A percentile compares a stretch with the other conserved stretches of the same genome.
These are phyloP conservation scores for Aplodontia rufa DNA, from an alignment of 2,113 vertebrate genomes.

Conservation along the genomic window DNA sequence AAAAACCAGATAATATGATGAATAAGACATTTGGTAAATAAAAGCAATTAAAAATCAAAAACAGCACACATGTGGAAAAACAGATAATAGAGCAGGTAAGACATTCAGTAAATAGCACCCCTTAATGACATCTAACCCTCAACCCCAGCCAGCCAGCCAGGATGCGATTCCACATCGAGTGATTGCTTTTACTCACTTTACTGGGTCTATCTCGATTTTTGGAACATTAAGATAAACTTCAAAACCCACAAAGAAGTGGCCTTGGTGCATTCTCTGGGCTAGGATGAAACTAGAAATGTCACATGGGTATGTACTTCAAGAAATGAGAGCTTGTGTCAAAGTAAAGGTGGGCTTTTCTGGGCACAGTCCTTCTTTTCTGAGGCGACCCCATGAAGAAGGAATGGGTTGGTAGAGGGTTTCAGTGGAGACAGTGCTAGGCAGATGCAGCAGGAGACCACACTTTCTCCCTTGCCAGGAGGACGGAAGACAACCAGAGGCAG, in stretches of 20 bases:
- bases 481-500: background rate
- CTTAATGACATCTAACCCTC: conserved; percentile 80
- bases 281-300: background rate
- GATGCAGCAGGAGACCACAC: fast-evolving
- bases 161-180: background rate
- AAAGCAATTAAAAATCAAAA: conserved; percentile 85
- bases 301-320: fast-evolving
- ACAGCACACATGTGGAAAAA: conserved; percentile 83
- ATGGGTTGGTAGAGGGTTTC: background rate
- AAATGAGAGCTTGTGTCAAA: background rate
- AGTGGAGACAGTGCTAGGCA: background rate
- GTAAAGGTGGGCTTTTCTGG: background rate
- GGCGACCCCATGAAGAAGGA: too few species aligned
- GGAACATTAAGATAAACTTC: background rate
- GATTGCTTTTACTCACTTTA: background rate
- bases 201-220: background rate
- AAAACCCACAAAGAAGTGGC: background rate
- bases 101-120: conserved; percentile 84
- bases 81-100: conserved; percentile 86
- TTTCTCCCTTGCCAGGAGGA: background rate
- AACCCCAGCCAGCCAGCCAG: conserved; percentile 44
- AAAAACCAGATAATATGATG: conserved; percentile 84
- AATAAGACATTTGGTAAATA: conserved; percentile 87
- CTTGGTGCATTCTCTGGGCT: background rate
- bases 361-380: background rate